These are phyloP conservation scores for Calcarius ornatus DNA, from an alignment of 2,113 vertebrate species.

Conservation along the genomic window DNA sequence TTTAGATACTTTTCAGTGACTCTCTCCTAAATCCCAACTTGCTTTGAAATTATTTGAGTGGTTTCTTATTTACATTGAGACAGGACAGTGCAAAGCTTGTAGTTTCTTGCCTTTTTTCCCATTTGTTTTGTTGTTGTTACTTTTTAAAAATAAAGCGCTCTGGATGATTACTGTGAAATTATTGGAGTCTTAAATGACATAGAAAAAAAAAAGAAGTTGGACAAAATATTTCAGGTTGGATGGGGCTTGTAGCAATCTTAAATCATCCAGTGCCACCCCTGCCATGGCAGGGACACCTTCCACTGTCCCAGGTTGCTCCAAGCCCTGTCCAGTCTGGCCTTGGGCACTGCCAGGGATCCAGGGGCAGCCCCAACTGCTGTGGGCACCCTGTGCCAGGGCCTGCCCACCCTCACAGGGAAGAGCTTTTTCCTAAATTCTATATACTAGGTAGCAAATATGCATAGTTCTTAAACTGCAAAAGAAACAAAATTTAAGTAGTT, in stretches of 20 bases:
- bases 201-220: not conserved
- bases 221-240: not conserved
- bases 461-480: not conserved
- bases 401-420: not conserved
- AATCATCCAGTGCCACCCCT: not conserved
- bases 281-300: not conserved
- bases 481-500: not conserved
- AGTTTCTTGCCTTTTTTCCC: not conserved
- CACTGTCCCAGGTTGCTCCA: not conserved
- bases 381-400: not conserved
- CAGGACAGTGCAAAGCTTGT: not conserved
- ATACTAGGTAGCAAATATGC: not conserved
- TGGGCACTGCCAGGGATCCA: not conserved
- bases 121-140: not conserved
- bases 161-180: not conserved
- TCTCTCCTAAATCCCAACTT: not conserved
- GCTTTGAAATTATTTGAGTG: not conserved
- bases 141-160: not conserved
- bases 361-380: not conserved
- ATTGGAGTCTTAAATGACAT: not conserved
- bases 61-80: not conserved
- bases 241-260: not conserved
- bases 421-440: not conserved
- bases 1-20: not conserved
- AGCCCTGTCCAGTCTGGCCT: not conserved